Evolutionary conservation across 2,113 vertebrate genomes (phyloP), one percentile per base, ranked within the genome.

Genomic region (Leucopsar rothschildi): DNA sequence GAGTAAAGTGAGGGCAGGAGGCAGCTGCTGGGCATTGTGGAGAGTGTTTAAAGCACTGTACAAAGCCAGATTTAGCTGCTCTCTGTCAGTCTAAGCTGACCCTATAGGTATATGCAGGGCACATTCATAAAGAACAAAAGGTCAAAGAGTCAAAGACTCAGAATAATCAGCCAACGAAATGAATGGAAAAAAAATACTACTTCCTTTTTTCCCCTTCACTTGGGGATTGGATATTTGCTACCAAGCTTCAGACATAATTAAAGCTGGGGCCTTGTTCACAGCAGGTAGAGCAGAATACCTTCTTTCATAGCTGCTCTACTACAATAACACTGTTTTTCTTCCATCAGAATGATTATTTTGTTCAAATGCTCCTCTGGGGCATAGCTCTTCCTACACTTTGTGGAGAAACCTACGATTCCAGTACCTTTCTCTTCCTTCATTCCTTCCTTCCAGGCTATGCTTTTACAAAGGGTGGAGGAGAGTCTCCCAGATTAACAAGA

Each of bases 221-320:
- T 94, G 64, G 63, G 88, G 68, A 88, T 91, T 93, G 92, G 93
- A 96, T 96, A 94, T 95, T 95, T 97, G 93, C 93, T 79, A 94
- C 88, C 72, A 92, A 88, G 82, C 52, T 81, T 91, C 92, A 96
- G 95, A 90, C 68, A 56, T 95, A 92, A 95, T 97, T 96, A 96
- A 95, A 90, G 56, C 56, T 75, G 90, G 82, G 90, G 47, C 76
- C 92, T 82, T 90, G 69, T 94, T 96, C 94, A 83, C 92, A 95
- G 76, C 90, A 90, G 93, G 96, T 93, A 95, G 25, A 60, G 64
- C 92, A 96, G 88, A 96, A 96, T 90, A 88, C 92, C 71, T 88
- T 68, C 85, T 94, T 95, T 96, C 92, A 88, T 94, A 88, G 91
- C 71, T 73, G 64, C 78, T 80, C 14, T 4, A 83, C 76, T 92